A percentile compares a stretch with the other conserved stretches of the same genome.
phyloP scores from a whole-genome alignment of 2,113 vertebrate genomes.

The Oreochromis aureus region DNA sequence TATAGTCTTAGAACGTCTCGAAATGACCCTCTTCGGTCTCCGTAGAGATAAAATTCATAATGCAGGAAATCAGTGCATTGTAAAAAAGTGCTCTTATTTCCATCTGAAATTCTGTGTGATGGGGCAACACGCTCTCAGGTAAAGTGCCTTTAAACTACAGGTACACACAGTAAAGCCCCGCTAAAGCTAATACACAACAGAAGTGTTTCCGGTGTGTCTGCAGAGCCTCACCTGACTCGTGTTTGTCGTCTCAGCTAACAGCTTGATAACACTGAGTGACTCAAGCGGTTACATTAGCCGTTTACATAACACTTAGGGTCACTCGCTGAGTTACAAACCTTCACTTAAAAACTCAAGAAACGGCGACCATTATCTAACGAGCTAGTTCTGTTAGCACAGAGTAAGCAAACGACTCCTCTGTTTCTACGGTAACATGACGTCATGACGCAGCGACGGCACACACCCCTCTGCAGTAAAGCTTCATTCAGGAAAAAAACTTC shows the following conservation, averaged over 20 bases:
- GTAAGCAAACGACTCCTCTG: not conserved
- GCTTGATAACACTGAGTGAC: not conserved
- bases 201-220: not conserved
- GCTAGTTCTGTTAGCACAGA: not conserved
- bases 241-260: not conserved
- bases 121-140: not conserved
- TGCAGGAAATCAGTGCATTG: not conserved
- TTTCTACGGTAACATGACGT: slow-evolving; percentile 40
- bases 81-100: not conserved
- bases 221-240: not conserved
- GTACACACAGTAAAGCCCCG: not conserved
- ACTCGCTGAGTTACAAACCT: not conserved
- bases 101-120: not conserved
- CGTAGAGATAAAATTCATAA: not conserved
- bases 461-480: not conserved
- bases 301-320: fast-evolving
- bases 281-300: not conserved
- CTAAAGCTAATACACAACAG: not conserved
- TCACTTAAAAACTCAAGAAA: not conserved
- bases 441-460: not conserved
- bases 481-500: not conserved
- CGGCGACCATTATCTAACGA: not conserved
- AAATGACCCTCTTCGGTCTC: not conserved
- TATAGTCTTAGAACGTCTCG: not conserved
- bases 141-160: not conserved